These are phyloP conservation scores for Scomber colias DNA, from an alignment of 2,113 vertebrate genomes.

Conservation along the genomic window DNA sequence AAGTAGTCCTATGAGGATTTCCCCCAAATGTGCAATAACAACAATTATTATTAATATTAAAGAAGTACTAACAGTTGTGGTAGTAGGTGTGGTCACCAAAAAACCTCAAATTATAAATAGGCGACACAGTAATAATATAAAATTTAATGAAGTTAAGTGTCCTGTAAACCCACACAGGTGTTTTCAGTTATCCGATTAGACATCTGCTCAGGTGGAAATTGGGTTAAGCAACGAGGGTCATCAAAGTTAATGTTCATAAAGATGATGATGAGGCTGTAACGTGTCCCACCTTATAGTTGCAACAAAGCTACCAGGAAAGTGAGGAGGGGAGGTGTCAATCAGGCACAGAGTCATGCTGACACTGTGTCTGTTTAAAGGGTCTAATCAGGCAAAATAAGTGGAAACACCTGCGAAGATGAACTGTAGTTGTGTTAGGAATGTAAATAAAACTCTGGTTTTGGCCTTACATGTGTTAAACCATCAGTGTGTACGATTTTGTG, in stretches of 20 bases:
- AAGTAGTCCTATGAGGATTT: no score
- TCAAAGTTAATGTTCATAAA: not conserved
- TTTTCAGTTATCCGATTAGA: slow-evolving; percentile 19
- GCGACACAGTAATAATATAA: not conserved
- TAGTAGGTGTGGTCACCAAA: no score
- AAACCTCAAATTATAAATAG: not conserved
- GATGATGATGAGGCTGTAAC: not conserved
- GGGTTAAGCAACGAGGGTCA: not conserved
- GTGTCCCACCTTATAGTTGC: no score
- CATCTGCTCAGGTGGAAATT: slow-evolving; percentile 2
- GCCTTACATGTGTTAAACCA: no score
- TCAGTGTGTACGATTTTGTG: no score
- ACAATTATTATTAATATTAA: not conserved
- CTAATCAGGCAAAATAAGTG: not conserved
- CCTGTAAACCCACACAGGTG: slow-evolving; percentile 6
- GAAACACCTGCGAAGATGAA: slow-evolving; percentile 10
- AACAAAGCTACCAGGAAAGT: not conserved
- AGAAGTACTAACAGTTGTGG: not conserved
- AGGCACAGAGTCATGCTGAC: not conserved
- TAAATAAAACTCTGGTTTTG: no score
- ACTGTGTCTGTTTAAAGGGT: slow-evolving; percentile 7
- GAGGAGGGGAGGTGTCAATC: slow-evolving; percentile 10
- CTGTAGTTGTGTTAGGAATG: not conserved
- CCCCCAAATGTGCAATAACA: not conserved
- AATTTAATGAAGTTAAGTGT: not conserved